These are phyloP conservation scores for Chrosomus eos DNA, from an alignment of 2,797 vertebrate species.

Conservation along the genomic window DNA sequence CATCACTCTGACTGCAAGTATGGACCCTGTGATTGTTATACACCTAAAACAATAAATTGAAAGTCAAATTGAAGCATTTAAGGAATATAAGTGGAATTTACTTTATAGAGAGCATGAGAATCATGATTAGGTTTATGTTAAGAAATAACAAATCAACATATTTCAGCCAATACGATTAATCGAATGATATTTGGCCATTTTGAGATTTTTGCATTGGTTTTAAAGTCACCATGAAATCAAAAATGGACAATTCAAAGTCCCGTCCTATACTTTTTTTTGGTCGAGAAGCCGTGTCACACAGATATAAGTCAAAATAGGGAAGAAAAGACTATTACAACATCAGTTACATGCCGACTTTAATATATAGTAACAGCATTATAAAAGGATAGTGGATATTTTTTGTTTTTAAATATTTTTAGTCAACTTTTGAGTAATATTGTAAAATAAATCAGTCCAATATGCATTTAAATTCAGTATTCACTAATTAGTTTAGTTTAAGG, in stretches of 20 bases:
- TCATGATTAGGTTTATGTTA: not conserved
- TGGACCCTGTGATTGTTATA: not conserved
- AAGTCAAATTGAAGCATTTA: not conserved
- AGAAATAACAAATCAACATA: not conserved
- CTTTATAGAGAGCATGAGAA: not conserved
- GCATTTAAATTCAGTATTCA: not conserved
- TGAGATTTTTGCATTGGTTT: not conserved
- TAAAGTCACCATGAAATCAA: too few species aligned
- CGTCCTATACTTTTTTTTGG: not conserved
- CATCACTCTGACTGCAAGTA: slow-evolving; percentile 4
- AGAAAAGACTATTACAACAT: not conserved
- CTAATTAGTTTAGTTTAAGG: not conserved
- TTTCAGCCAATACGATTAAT: not conserved
- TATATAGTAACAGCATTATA: not conserved
- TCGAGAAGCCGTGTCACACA: not conserved
- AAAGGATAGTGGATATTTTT: not conserved
- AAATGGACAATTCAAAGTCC: not conserved
- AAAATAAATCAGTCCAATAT: not conserved
- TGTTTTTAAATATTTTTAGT: not conserved
- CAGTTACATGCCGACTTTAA: not conserved
- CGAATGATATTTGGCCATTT: not conserved
- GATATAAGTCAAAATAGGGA: not conserved
- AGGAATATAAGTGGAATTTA: not conserved
- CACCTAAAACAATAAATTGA: slow-evolving; percentile 16
- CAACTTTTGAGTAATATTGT: not conserved